Base-by-base conservation (phyloP, 2,797 vertebrate genomes). In the Nannoperca australis region DNA sequence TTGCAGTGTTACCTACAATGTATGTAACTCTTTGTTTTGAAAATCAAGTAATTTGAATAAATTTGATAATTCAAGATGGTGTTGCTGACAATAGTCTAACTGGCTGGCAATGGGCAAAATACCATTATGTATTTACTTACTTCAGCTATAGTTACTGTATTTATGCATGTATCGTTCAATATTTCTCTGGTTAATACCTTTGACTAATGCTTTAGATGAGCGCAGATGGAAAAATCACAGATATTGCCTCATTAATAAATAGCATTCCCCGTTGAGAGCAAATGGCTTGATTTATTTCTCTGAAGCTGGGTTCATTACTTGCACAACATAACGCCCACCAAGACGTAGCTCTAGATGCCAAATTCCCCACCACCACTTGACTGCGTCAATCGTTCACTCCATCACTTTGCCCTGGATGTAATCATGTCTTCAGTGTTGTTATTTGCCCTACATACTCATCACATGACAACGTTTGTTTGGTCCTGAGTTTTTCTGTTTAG, bases 301-400 rank as follows among this genome's bases (percentile, higher is more conserved):
- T 63, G 32, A 81, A 68, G 73, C 65, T 45, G 0, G 12, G 7
- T 70, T 81, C 76, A 82, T 85, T 79, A 81, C 72, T 75, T 85
- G 59, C 54, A 49, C 55, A 72, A 74, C 64, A 73, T 79, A 63
- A 60, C 71, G 56, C 45, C 22, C 64, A 65, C 36, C 60, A 70
- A 68, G 61, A 84, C 53, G n/a, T 53, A 30, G 40, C 60, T 64
- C 64, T 34, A 12, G 22, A 58, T 81, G 83, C 73, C 8, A 89
- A 79, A 92, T 94, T 92, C 85, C 90, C 83, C 90, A 90, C 77
- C 27, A 30, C 18, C 60, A 4, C 79, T 63, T 67, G 18, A 90
- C 70, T 24, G 77, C 73, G 27, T 87, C 83, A 85, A 9, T 50
- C 17, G 71, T 32, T 74, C 75, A 22, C 47, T 76, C 69, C 18